Base-by-base conservation (phyloP, 2,888 invertebrate species). In the Hypomecis punctinalis region DNA sequence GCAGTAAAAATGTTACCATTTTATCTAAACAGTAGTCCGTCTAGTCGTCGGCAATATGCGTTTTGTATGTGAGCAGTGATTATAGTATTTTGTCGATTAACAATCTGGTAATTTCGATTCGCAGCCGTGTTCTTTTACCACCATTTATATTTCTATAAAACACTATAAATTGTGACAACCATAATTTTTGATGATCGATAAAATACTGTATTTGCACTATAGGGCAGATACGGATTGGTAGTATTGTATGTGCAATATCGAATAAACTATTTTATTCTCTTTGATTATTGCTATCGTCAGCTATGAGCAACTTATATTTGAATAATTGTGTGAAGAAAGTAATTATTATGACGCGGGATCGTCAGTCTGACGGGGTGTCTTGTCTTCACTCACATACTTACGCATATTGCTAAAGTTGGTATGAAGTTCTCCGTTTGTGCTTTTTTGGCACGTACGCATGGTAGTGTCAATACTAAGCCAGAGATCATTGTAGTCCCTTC, bases 401-500 rank as follows among this genome's bases (percentile, higher is more conserved):
- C 35, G 11, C 43, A 54, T 54, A 54, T 54, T n/a, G 53, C 43
- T 6, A 11, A 11, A 47, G 54, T 11, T 6, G 1, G 43, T 54
- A 6, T 36, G 4, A 33, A 23, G 9, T 35, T 40, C 1, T 45
- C 45, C 33, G 35, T 46, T 42, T 62, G 56, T 62, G 57, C 52
- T 46, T 57, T 40, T 40, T 47, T 51, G 56, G 58, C 58, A 48
- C 46, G 63, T 58, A 51, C 57, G 45, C 61, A 57, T 63, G 55
- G 43, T 58, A 46, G 49, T 53, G 23, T 11, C 46, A 37, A 37
- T 48, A 49, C n/a, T 36, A 59, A 54, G 55, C 58, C 51, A 48
- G 61, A 65, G 56, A 65, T 61, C 70, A 62, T 64, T 47, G 67
- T 71, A 66, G 67, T 73, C 71, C 69, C 66, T 75, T 75, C 76